Evolutionary conservation across 2,888 invertebrate species (phyloP).

Genomic region (Cremastobaeus sp.): DNA sequence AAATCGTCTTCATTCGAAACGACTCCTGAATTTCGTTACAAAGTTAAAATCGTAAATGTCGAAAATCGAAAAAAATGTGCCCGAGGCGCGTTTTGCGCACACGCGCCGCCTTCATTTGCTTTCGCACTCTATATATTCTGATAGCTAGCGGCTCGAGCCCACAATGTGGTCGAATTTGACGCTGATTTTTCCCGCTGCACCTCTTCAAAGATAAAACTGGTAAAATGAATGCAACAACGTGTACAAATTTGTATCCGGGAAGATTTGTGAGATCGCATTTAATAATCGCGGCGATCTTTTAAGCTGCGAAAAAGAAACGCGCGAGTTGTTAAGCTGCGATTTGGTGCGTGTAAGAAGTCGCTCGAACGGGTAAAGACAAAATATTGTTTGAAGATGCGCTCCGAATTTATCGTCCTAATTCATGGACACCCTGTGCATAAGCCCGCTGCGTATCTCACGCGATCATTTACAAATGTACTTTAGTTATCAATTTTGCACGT

Average conservation of each 20-base stretch:
- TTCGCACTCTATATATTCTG: slow-evolving; percentile 32
- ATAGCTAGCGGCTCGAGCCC: slow-evolving; percentile 12
- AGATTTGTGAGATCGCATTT: slow-evolving; percentile 20
- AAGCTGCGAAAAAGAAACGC: slow-evolving; percentile 1
- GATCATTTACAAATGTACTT: slow-evolving; percentile 1
- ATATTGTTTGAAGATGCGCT: slow-evolving; percentile 1
- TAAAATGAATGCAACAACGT: slow-evolving; percentile 1
- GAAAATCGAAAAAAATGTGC: slow-evolving; percentile 27
- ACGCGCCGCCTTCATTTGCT: slow-evolving; percentile 39
- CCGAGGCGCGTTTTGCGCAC: slow-evolving; percentile 31
- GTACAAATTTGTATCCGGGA: slow-evolving; percentile 10
- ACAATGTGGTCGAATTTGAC: slow-evolving; percentile 34
- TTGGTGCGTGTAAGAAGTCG: slow-evolving; percentile 1
- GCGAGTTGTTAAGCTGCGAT: neutral
- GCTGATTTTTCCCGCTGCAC: slow-evolving; percentile 18
- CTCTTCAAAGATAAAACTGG: slow-evolving; percentile 13
- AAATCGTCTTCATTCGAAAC: slow-evolving; percentile 38
- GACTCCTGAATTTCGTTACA: slow-evolving; percentile 31
- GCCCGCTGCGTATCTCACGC: slow-evolving; percentile 12
- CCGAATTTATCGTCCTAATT: slow-evolving; percentile 25
- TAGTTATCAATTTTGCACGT: slow-evolving; percentile 20
- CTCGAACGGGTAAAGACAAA: slow-evolving; percentile 4
- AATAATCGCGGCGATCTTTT: slow-evolving; percentile 1
- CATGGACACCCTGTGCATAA: neutral
- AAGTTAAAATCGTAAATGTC: slow-evolving; percentile 42